Evolutionary conservation across 2,113 vertebrate species (phyloP).

Genomic region (Hassar affinis): DNA sequence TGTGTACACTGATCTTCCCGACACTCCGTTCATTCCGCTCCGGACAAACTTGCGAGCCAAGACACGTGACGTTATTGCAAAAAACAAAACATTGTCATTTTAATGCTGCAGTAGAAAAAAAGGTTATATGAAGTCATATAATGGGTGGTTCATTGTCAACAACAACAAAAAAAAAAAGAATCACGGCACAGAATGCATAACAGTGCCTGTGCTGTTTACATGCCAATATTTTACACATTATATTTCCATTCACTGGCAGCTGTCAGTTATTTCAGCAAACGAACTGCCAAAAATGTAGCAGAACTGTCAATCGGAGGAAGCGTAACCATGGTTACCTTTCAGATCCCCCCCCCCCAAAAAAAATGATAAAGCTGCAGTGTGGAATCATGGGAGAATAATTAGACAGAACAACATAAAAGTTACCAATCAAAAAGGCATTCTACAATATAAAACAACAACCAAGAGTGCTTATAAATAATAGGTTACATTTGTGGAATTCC

Average conservation of each 20-base stretch:
- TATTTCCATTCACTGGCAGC: slow-evolving; percentile 92
- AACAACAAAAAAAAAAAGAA: slow-evolving; percentile 80
- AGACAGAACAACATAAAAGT: slow-evolving; percentile 85
- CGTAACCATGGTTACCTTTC: slow-evolving; percentile 98
- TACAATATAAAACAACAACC: slow-evolving; percentile 88
- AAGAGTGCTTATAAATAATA: slow-evolving; percentile 91
- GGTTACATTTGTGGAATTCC: slow-evolving; percentile 86
- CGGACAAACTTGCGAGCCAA: slow-evolving; percentile 78
- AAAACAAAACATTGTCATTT: slow-evolving; percentile 81
- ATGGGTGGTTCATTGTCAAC: slow-evolving; percentile 97
- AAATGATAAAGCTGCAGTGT: slow-evolving; percentile 94
- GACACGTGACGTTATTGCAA: slow-evolving; percentile 91
- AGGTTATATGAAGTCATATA: slow-evolving; percentile 98
- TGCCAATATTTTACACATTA: slow-evolving; percentile 98
- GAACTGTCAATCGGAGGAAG: slow-evolving; percentile 88
- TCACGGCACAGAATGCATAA: slow-evolving; percentile 91
- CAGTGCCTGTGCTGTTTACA: slow-evolving; percentile 97
- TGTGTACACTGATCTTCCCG: slow-evolving; percentile 81
- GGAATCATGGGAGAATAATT: slow-evolving; percentile 95
- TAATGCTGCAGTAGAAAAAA: slow-evolving; percentile 99
- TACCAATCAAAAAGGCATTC: slow-evolving; percentile 89
- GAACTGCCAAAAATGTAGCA: slow-evolving; percentile 93
- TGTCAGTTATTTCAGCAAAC: slow-evolving; percentile 99
- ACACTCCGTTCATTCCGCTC: slow-evolving; percentile 87
- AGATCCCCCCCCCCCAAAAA: slow-evolving; percentile 72